A percentile compares a stretch with the other conserved stretches of the same genome.
These are phyloP conservation scores for Hydropotes inermis DNA, from an alignment of 2,113 vertebrate species.

Conservation along the genomic window DNA sequence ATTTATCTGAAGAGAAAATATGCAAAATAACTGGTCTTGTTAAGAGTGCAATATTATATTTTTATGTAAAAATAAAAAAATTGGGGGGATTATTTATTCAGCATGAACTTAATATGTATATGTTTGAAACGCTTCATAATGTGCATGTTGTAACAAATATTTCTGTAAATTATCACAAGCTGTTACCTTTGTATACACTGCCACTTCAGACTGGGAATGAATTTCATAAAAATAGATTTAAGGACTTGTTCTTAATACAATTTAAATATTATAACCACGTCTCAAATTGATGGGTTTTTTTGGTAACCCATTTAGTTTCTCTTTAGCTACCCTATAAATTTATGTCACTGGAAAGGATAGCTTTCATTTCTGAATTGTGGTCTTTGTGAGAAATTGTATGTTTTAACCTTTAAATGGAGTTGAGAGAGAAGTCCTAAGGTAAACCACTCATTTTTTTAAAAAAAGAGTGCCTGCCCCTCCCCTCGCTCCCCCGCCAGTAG, in stretches of 20 bases:
- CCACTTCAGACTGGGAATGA: conserved; percentile 79
- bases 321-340: neutral
- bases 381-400: neutral
- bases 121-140: conserved; percentile 69
- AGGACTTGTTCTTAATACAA: neutral
- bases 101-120: conserved; percentile 75
- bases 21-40: conserved; percentile 81
- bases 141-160: conserved; percentile 75
- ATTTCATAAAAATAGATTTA: conserved; percentile 61
- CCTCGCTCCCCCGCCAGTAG: rapidly evolving
- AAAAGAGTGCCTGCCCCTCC: neutral
- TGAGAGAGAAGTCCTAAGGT: neutral
- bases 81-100: conserved; percentile 83
- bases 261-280: neutral
- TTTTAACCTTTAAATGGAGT: neutral
- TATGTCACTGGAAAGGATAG: neutral
- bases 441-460: neutral
- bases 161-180: conserved; percentile 74
- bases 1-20: conserved; percentile 77
- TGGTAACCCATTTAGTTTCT: neutral
- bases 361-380: neutral
- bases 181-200: conserved; percentile 74
- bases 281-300: neutral
- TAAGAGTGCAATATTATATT: conserved; percentile 86
- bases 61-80: conserved; percentile 81